Evolutionary conservation across 2,113 vertebrate genomes (phyloP).

Genomic region (Camelus dromedarius): DNA sequence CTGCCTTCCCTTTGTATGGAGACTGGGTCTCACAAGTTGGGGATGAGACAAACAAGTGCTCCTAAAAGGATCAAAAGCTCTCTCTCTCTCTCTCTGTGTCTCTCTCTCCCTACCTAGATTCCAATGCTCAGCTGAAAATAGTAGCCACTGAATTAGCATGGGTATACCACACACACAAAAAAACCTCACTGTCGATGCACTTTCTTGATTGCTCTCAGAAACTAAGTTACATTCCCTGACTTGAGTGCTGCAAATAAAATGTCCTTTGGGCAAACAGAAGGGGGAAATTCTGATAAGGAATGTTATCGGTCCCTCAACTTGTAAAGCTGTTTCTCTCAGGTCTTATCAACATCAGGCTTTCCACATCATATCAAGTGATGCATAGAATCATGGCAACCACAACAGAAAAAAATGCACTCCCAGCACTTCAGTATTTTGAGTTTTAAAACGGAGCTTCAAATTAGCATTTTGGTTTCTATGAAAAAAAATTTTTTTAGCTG

Average conservation of each 20-base stretch:
- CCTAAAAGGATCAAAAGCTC: neutral
- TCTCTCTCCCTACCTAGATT: neutral
- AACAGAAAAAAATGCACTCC: neutral
- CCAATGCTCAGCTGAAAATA: neutral
- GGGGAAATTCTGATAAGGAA: neutral
- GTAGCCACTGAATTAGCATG: neutral
- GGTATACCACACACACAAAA: neutral
- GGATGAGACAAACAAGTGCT: neutral
- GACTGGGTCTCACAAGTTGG: neutral
- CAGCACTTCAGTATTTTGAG: neutral
- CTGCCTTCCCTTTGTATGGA: neutral
- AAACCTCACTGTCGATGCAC: neutral
- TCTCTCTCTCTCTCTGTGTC: neutral
- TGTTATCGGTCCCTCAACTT: neutral
- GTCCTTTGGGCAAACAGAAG: slow-evolving; percentile 15
- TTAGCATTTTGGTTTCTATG: slow-evolving; percentile 21
- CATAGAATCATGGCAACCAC: neutral
- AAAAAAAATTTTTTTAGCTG: slow-evolving; percentile 43
- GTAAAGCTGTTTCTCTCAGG: neutral
- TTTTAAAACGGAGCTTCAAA: slow-evolving; percentile 41
- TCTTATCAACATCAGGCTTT: neutral
- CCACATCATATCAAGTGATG: neutral
- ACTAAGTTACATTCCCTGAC: neutral
- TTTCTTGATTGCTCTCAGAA: neutral
- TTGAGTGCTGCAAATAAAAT: neutral